Conservation (phyloP, 2,797 vertebrate genomes). For the Selene dorsalis region DNA sequence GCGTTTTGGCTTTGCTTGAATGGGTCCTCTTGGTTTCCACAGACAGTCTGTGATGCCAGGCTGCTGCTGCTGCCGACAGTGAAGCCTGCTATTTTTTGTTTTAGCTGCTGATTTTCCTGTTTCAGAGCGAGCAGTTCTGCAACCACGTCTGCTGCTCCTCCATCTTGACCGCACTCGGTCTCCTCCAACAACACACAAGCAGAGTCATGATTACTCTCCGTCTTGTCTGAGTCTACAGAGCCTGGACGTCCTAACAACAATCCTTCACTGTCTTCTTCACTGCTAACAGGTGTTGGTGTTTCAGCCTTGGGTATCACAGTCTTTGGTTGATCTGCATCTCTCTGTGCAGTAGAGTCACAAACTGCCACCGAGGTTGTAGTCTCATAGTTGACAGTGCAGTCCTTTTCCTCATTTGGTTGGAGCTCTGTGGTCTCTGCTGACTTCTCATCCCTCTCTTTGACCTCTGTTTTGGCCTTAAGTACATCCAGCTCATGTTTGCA, state of each 20-base stretch:
- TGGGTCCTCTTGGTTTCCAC: slow-evolving; percentile 21
- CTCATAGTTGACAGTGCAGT: neutral
- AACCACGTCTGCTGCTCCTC: slow-evolving; percentile 25
- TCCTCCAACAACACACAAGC: slow-evolving; percentile 33
- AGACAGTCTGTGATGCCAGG: neutral
- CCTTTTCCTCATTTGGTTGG: slow-evolving; percentile 23
- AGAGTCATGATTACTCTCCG: slow-evolving; percentile 41
- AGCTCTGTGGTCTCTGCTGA: slow-evolving; percentile 5
- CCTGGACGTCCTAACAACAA: neutral
- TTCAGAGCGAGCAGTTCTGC: slow-evolving; percentile 62
- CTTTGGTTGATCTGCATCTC: slow-evolving; percentile 16
- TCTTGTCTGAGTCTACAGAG: slow-evolving; percentile 19
- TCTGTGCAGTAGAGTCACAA: slow-evolving; percentile 2
- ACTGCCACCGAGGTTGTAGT: slow-evolving; percentile 1
- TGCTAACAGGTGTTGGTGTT: slow-evolving; percentile 6
- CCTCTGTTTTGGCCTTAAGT: slow-evolving; percentile 47
- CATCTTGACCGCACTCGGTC: slow-evolving; percentile 19
- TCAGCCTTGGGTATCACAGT: slow-evolving; percentile 7
- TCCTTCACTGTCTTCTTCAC: slow-evolving; percentile 1
- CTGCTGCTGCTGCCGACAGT: neutral
- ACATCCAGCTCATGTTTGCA: slow-evolving; percentile 66
- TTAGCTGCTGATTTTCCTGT: slow-evolving; percentile 68
- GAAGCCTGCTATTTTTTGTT: slow-evolving; percentile 53
- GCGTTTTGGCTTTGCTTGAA: slow-evolving; percentile 26
- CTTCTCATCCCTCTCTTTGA: slow-evolving; percentile 14